Evolutionary conservation across 2,888 invertebrate genomes (phyloP).

Genomic region (Synanthedon vespiformis): DNA sequence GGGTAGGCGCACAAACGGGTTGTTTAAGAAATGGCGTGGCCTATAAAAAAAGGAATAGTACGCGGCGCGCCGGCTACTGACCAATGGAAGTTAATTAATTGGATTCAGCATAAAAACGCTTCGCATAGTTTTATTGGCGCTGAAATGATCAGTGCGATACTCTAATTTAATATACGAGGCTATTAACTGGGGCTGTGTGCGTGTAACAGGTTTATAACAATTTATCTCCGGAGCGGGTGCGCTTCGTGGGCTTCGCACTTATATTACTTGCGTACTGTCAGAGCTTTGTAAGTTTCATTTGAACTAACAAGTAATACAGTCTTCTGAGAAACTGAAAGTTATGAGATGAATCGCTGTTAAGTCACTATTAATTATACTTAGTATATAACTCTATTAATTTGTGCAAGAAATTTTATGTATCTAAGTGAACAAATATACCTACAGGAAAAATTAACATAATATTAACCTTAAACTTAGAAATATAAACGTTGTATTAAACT

Average conservation of each 20-base stretch:
- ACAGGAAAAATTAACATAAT: too few relatives aligned
- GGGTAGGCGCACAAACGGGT: not conserved
- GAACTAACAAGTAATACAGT: not conserved
- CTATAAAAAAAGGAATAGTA: not conserved
- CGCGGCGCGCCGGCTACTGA: slow-evolving; percentile 9
- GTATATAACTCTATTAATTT: not conserved
- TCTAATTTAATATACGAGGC: slow-evolving; percentile 42
- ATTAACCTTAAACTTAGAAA: too few relatives aligned
- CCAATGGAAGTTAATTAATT: slow-evolving; percentile 52
- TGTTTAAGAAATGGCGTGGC: not conserved
- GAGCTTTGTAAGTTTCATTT: not conserved
- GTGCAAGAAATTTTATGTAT: too few relatives aligned
- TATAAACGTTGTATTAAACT: too few relatives aligned
- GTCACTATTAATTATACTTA: not conserved
- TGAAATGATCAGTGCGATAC: slow-evolving; percentile 36
- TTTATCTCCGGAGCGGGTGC: slow-evolving; percentile 3
- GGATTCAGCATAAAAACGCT: slow-evolving; percentile 25
- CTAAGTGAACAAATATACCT: too few relatives aligned
- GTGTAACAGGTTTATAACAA: not conserved
- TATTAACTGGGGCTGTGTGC: slow-evolving; percentile 11
- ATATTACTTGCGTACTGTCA: not conserved
- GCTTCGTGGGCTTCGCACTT: slow-evolving; percentile 3
- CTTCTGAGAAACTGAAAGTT: not conserved
- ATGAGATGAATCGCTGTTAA: not conserved
- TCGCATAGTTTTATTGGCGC: slow-evolving; percentile 41